Evolutionary conservation across 2,113 vertebrate species (phyloP).

Genomic region (Brachionichthys hirsutus): DNA sequence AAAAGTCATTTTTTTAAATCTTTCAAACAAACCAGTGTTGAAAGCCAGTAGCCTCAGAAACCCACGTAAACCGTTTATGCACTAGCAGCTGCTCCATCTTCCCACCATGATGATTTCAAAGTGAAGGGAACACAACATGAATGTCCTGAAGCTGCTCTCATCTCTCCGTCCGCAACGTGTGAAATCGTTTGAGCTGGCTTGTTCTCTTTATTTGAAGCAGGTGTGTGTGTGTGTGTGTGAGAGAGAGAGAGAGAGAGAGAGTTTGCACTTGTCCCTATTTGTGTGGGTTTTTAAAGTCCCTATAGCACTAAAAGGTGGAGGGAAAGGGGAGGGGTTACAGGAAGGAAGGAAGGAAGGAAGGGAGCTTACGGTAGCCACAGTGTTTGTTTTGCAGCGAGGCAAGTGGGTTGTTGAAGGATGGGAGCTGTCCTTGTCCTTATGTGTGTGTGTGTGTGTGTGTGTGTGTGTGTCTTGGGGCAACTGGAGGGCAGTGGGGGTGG

Average conservation of each 20-base stretch:
- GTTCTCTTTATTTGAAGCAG: constrained; percentile 40
- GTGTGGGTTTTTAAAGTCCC: constrained; percentile 29
- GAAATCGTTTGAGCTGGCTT: constrained; percentile 64
- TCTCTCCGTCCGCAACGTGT: constrained; percentile 44
- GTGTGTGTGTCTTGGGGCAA: constrained; percentile 8
- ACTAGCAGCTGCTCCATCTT: constrained; percentile 9
- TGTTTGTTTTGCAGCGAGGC: constrained; percentile 64
- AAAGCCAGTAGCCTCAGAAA: constrained; percentile 4
- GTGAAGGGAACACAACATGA: constrained; percentile 29
- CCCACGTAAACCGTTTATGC: constrained; percentile 3
- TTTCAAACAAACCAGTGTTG: not conserved
- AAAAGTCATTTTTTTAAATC: not conserved
- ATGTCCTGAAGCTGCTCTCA: no score
- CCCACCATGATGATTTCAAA: constrained; percentile 19
- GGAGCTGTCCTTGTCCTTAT: constrained; percentile 33
- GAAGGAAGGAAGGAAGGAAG: constrained; percentile 58
- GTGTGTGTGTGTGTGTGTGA: constrained; percentile 18
- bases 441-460: constrained; percentile 14
- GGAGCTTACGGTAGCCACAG: constrained; percentile 46
- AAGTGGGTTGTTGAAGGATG: constrained; percentile 44
- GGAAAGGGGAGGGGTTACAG: constrained; percentile 22
- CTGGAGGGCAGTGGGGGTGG: constrained; percentile 13
- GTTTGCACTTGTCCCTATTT: constrained; percentile 27
- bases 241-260: constrained; percentile 17
- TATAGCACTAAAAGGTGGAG: constrained; percentile 34